Evolutionary conservation across 2,888 invertebrate genomes (phyloP), one percentile per base, ranked within the genome.

Genomic region (Carterocephalus palaemon): DNA sequence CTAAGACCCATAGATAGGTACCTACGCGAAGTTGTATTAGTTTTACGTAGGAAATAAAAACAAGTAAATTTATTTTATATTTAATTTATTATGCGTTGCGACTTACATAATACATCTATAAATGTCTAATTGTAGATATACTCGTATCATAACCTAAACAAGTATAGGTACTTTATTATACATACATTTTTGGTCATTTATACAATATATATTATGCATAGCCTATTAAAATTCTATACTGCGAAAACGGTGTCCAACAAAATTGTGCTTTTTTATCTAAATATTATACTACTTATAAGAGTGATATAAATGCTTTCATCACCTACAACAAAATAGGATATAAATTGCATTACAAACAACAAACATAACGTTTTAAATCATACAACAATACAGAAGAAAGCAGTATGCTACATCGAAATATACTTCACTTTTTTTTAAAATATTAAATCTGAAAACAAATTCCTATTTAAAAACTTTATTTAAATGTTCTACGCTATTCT

Each of bases 71-170:
- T n/a, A n/a, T n/a, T n/a, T n/a, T n/a, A n/a, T n/a, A n/a, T 67
- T 53, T 49, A 59, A 57, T 71, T 70, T 71, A 72, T 65, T 71
- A 63, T 64, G 45, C 53, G 60, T 67, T 52, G 54, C 54, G 53
- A 52, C 67, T 66, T 65, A 70, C 51, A 31, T 16, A 16, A 23
- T 26, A 23, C n/a, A n/a, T n/a, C n/a, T n/a, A n/a, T n/a, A n/a
- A n/a, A n/a, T n/a, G n/a, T 20, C 19, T n/a, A 33, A 17, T 42
- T 67, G 65, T 20, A 60, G 54, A 2, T 23, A 15, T 10, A 42
- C 47, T 45, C 50, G 39, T 50, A 50, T 13, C 29, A 38, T 39
- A 40, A 28, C 40, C 43, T 41, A 37, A 33, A 37, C 7, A 22
- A 26, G 5, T 37, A 37, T 17, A 40, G 28, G 38, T 50, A 41